Evolutionary conservation across 2,888 invertebrate species (phyloP).

Genomic region (Alentia gelatinosa): DNA sequence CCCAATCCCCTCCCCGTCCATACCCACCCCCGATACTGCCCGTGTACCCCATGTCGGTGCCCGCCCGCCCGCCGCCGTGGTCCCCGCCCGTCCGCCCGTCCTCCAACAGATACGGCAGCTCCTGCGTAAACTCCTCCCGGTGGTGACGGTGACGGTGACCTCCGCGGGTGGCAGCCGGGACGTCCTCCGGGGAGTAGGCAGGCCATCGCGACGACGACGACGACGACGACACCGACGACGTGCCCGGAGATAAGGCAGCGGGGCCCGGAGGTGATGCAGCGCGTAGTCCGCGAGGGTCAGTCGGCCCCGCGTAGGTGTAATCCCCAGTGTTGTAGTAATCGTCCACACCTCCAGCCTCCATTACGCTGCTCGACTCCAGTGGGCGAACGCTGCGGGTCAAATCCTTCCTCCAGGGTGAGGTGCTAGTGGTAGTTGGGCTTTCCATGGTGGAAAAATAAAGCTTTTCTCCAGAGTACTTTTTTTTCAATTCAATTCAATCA

Average conservation of each 20-base stretch:
- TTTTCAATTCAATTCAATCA: too few species aligned
- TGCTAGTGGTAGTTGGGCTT: background rate
- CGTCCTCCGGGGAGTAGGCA: background rate
- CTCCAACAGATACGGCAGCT: background rate
- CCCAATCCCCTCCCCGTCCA: background rate
- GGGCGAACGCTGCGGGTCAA: background rate
- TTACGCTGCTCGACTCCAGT: background rate
- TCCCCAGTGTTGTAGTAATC: background rate
- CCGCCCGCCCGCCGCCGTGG: background rate
- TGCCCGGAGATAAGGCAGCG: background rate
- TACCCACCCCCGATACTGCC: too few species aligned
- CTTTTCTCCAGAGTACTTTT: too few species aligned
- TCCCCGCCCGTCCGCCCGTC: background rate
- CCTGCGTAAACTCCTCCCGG: conserved; percentile 32
- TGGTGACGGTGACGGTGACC: conserved; percentile 7
- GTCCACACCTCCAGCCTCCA: background rate
- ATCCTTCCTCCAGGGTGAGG: background rate
- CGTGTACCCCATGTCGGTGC: background rate
- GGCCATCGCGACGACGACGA: background rate
- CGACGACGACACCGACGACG: background rate
- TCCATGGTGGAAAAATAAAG: conserved; percentile 3
- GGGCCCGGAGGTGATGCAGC: background rate
- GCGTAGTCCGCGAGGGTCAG: background rate
- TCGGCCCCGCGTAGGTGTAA: background rate
- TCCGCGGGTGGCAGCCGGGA: background rate